Evolutionary conservation across 2,113 vertebrate species (phyloP).

Genomic region (Malurus melanocephalus): DNA sequence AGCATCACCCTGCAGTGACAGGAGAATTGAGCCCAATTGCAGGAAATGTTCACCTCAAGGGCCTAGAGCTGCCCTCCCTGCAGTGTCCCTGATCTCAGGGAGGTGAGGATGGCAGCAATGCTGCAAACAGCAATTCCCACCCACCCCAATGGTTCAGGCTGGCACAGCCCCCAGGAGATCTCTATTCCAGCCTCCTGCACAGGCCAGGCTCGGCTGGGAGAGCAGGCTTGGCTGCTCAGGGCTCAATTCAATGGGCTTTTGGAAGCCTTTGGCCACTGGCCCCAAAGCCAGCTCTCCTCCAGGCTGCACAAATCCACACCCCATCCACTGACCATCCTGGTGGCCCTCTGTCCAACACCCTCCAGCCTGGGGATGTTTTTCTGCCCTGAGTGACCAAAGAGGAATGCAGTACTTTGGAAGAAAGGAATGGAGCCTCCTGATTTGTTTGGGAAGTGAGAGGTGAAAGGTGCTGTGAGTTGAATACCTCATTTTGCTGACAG

Average conservation of each 20-base stretch:
- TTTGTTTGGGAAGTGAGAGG: background rate
- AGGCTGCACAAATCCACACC: accelerated
- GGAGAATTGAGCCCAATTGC: background rate
- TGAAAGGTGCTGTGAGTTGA: slow-evolving; percentile 2
- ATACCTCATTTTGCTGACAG: slow-evolving; percentile 1
- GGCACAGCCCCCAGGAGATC: background rate
- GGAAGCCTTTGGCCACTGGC: background rate
- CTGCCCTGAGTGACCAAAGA: background rate
- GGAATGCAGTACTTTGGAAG: background rate
- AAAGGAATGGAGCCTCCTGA: background rate
- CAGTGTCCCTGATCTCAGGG: background rate
- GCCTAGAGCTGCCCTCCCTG: background rate
- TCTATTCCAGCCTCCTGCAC: background rate
- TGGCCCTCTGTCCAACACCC: background rate
- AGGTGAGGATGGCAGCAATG: background rate
- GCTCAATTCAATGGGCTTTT: background rate
- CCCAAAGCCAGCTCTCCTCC: background rate
- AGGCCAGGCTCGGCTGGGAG: background rate
- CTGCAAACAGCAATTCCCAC: background rate
- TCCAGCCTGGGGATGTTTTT: background rate
- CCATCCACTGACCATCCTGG: background rate
- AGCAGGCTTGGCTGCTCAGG: background rate
- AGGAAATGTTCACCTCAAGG: background rate
- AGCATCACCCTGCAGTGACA: background rate
- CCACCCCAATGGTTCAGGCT: accelerated